A percentile compares a stretch with the other conserved stretches of the same genome.
These are phyloP conservation scores for Charina bottae DNA, from an alignment of 2,113 vertebrate genomes.

Conservation along the genomic window DNA sequence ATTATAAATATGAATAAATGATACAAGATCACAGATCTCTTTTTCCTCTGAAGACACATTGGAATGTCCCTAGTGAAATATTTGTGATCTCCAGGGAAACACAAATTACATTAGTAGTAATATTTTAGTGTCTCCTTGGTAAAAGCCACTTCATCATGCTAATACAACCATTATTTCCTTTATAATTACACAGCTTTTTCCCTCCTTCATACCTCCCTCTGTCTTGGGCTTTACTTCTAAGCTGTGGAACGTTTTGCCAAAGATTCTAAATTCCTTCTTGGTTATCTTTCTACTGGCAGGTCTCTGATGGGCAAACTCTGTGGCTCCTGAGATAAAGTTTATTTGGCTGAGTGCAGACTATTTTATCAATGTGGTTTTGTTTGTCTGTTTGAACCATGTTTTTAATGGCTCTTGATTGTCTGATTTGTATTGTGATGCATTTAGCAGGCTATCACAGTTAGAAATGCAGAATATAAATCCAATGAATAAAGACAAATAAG, in stretches of 20 bases:
- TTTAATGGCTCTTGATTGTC: neutral
- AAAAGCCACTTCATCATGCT: neutral
- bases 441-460: neutral
- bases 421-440: neutral
- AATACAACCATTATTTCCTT: neutral
- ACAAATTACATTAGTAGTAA: neutral
- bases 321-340: neutral
- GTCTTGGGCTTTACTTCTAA: neutral
- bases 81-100: neutral
- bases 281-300: neutral
- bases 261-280: neutral
- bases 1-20: conserved; percentile 5
- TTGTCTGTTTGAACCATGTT: neutral
- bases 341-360: neutral
- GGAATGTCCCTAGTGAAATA: neutral
- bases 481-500: neutral
- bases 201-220: neutral
- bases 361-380: neutral
- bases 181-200: neutral
- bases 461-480: neutral
- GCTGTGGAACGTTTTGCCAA: neutral
- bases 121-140: neutral
- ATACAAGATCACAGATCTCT: neutral
- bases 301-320: neutral
- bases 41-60: conserved; percentile 7